phyloP scores from a whole-genome alignment of 1,140 invertebrate species.

The Lepidurus couesii region DNA sequence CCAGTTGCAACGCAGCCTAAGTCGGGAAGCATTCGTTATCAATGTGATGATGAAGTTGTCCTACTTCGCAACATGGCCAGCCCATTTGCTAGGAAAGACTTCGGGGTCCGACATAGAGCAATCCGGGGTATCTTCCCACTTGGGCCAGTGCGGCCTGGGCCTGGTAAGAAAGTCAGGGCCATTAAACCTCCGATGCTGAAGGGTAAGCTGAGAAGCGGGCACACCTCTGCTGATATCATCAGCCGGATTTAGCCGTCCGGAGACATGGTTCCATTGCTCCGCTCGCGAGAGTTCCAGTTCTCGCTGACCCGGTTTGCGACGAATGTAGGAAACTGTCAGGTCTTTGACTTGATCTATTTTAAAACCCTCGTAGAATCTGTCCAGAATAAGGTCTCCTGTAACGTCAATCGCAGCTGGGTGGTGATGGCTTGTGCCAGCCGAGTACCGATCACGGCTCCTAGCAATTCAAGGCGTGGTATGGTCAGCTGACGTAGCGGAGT shows the following conservation, averaged over 20 bases:
- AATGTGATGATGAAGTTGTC: background rate
- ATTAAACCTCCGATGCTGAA: background rate
- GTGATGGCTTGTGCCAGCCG: too few relatives aligned
- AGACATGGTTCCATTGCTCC: conserved; percentile 37
- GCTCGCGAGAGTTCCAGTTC: conserved; percentile 28
- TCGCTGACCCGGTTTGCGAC: too few relatives aligned
- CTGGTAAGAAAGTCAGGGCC: background rate
- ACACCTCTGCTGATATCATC: conserved; percentile 41
- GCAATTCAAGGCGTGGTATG: too few relatives aligned
- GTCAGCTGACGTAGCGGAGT: conserved; percentile 41
- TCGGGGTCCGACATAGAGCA: background rate
- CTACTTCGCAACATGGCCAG: background rate
- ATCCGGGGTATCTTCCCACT: too few relatives aligned
- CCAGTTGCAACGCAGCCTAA: too few relatives aligned
- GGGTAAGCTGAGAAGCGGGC: background rate
- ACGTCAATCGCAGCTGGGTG: too few relatives aligned
- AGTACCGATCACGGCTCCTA: too few relatives aligned
- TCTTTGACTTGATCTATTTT: too few relatives aligned
- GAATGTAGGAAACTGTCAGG: too few relatives aligned
- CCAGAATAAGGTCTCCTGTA: too few relatives aligned
- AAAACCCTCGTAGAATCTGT: too few relatives aligned
- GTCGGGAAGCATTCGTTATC: background rate
- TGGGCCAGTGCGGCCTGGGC: too few relatives aligned
- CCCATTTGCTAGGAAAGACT: background rate
- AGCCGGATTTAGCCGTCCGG: conserved; percentile 44